Evolutionary conservation across 2,888 invertebrate species (phyloP).

Genomic region (Seira musarum): DNA sequence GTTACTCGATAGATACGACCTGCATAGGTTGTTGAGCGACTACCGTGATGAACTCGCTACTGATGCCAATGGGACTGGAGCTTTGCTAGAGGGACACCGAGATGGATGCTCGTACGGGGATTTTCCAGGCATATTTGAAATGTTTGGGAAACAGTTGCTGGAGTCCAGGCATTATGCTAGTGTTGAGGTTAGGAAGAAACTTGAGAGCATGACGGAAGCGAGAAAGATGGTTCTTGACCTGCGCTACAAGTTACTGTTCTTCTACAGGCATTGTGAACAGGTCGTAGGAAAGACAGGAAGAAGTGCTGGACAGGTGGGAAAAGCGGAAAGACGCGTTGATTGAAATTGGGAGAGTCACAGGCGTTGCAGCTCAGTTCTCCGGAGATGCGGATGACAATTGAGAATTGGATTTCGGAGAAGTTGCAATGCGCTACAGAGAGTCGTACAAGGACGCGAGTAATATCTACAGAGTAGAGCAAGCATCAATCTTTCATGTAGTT

Average conservation of each 20-base stretch:
- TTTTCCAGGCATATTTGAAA: slow-evolving; percentile 95
- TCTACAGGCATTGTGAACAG: no score
- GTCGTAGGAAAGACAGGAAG: slow-evolving; percentile 91
- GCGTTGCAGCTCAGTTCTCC: slow-evolving; percentile 89
- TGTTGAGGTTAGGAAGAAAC: slow-evolving; percentile 94
- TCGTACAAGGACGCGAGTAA: slow-evolving; percentile 87
- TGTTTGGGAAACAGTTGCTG: slow-evolving; percentile 96
- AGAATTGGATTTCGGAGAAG: slow-evolving; percentile 99
- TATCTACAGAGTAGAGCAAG: no score
- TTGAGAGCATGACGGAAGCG: slow-evolving; percentile 92
- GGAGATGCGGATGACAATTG: slow-evolving; percentile 99
- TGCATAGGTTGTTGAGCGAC: slow-evolving; percentile 97
- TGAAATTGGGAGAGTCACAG: slow-evolving; percentile 94
- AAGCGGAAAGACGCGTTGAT: slow-evolving; percentile 98
- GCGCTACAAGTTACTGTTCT: no score
- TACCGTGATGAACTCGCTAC: slow-evolving; percentile 98
- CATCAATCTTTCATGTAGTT: no score
- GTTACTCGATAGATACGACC: slow-evolving; percentile 96
- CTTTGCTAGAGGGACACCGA: slow-evolving; percentile 98
- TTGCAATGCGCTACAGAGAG: slow-evolving; percentile 98
- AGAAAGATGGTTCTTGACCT: no score
- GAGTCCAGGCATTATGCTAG: slow-evolving; percentile 98
- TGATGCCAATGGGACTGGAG: slow-evolving; percentile 99
- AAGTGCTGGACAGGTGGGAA: slow-evolving; percentile 94
- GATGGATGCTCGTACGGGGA: slow-evolving; percentile 91